These are phyloP conservation scores for Craniophora ligustri DNA, from an alignment of 2,888 invertebrate genomes.

Conservation along the genomic window DNA sequence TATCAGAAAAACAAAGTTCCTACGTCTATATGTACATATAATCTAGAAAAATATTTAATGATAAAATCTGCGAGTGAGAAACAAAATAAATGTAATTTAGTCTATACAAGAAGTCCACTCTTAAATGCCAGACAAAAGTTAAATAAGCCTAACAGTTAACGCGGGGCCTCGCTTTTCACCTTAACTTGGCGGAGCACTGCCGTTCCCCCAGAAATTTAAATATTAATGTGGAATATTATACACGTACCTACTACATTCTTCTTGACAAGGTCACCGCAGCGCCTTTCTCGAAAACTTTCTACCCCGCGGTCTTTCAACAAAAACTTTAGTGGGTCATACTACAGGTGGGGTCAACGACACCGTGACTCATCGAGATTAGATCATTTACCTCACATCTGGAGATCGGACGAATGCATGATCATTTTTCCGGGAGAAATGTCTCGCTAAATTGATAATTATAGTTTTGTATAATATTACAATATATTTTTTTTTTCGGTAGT, in stretches of 20 bases:
- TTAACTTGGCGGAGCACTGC: not conserved
- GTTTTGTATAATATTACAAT: no score
- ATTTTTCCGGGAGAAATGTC: not conserved
- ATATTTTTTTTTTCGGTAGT: not conserved
- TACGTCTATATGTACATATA: no score
- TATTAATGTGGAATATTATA: slow-evolving; percentile 13
- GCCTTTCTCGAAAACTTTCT: slow-evolving; percentile 58
- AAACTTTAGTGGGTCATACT: slow-evolving; percentile 44
- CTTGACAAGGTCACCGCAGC: slow-evolving; percentile 43
- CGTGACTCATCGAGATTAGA: slow-evolving; percentile 46
- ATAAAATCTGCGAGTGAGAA: no score
- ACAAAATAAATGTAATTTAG: no score
- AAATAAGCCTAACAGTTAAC: no score
- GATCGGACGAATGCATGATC: slow-evolving; percentile 11
- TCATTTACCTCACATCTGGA: slow-evolving; percentile 26
- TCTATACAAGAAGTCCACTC: no score
- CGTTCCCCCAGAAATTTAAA: not conserved
- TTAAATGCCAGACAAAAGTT: no score
- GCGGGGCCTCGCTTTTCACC: no score
- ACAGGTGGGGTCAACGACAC: slow-evolving; percentile 48
- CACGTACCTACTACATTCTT: slow-evolving; percentile 36
- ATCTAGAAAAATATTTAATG: no score
- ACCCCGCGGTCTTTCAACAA: slow-evolving; percentile 43
- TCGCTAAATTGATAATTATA: not conserved
- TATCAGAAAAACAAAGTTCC: no score